Evolutionary conservation across 2,888 invertebrate species (phyloP).

Genomic region (Incurvaria masculella): DNA sequence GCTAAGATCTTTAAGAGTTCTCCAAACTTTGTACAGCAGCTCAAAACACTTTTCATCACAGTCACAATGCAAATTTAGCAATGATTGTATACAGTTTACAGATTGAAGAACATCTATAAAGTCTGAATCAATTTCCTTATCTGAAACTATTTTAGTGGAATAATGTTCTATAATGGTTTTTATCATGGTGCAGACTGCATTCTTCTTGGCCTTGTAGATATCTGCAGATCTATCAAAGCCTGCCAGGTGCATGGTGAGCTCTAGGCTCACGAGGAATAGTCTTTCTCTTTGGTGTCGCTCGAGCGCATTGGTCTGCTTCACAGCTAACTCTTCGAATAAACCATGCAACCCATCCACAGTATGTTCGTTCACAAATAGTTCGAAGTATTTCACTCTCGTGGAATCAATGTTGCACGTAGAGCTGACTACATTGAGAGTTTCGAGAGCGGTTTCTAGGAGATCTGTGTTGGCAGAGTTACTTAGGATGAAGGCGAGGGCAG

Average conservation of each 20-base stretch:
- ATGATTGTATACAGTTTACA: constrained; percentile 27
- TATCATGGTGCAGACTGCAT: constrained; percentile 28
- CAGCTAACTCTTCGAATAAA: constrained; percentile 32
- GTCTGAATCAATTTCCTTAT: constrained; percentile 25
- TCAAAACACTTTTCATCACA: constrained; percentile 30
- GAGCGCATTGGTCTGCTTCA: constrained; percentile 27
- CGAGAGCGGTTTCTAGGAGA: constrained; percentile 55
- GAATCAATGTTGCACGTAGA: constrained; percentile 36
- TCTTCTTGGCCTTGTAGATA: constrained; percentile 26
- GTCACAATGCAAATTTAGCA: constrained; percentile 24
- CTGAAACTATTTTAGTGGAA: constrained; percentile 31
- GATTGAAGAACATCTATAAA: constrained; percentile 38
- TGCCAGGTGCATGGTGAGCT: constrained; percentile 33
- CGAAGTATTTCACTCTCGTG: constrained; percentile 29
- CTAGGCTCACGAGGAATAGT: constrained; percentile 33
- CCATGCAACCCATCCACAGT: constrained; percentile 30
- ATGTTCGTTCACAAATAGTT: constrained; percentile 32
- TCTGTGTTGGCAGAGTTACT: constrained; percentile 68
- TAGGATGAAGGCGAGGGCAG: constrained; percentile 67
- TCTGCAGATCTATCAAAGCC: constrained; percentile 36
- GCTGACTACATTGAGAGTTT: constrained; percentile 57
- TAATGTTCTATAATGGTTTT: constrained; percentile 33
- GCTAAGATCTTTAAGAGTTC: constrained; percentile 21
- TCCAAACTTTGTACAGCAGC: constrained; percentile 38
- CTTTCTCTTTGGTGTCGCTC: constrained; percentile 35